Evolutionary conservation across 2,797 vertebrate genomes (phyloP).

Genomic region (Xiphophorus birchmanni): DNA sequence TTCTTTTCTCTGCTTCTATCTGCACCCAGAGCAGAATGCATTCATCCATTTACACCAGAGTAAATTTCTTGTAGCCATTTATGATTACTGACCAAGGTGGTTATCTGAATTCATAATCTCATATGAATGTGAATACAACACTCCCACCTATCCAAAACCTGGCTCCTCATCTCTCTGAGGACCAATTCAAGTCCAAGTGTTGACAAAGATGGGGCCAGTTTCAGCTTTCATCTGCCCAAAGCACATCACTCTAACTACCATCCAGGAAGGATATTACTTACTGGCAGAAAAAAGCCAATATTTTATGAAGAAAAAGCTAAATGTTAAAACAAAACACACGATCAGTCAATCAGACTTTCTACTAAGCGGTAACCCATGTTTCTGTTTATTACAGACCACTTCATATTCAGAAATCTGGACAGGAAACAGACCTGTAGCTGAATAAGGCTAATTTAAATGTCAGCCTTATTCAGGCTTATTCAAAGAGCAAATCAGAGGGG

Average conservation of each 20-base stretch:
- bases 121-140: constrained; percentile 56
- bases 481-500: constrained; percentile 35
- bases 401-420: constrained; percentile 48
- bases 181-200: constrained; percentile 78
- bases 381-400: constrained; percentile 46
- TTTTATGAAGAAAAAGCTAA: constrained; percentile 20
- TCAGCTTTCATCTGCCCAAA: constrained; percentile 50
- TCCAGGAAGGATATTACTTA: constrained; percentile 67
- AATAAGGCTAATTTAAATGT: constrained; percentile 34
- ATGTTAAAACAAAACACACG: constrained; percentile 10
- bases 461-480: too few species aligned
- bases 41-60: neutral
- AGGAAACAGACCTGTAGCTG: constrained; percentile 47
- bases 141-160: constrained; percentile 76
- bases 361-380: constrained; percentile 56
- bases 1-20: constrained; percentile 43
- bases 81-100: constrained; percentile 61
- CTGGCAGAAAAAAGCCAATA: constrained; percentile 50
- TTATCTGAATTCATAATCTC: constrained; percentile 66
- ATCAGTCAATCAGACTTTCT: constrained; percentile 49
- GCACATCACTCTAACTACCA: constrained; percentile 51
- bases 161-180: constrained; percentile 67
- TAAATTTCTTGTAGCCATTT: constrained; percentile 20
- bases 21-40: constrained; percentile 31
- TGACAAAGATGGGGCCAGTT: constrained; percentile 74